These are phyloP conservation scores for Thelaira solivaga DNA, from an alignment of 2,888 invertebrate species.

Conservation along the genomic window DNA sequence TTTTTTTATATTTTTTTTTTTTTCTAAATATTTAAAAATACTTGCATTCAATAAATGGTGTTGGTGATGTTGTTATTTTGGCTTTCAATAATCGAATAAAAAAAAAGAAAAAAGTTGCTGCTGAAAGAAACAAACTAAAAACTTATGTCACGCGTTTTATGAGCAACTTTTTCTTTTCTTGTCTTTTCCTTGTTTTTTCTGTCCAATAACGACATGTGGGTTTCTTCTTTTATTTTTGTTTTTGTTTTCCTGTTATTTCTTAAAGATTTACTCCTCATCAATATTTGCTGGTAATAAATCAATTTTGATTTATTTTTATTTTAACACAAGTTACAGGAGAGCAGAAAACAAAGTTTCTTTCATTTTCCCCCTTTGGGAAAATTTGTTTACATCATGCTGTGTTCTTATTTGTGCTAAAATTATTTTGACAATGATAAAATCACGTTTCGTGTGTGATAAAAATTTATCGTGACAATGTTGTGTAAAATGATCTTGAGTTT, in stretches of 20 bases:
- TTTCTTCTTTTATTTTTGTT: conserved; percentile 24
- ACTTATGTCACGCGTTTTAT: conserved; percentile 57
- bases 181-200: background rate
- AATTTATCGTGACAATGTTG: conserved; percentile 59
- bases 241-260: conserved; percentile 3
- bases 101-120: background rate
- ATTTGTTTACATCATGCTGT: conserved; percentile 59
- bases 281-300: conserved; percentile 58
- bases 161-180: conserved; percentile 28
- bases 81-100: conserved; percentile 27
- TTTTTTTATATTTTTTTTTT: no score
- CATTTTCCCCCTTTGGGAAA: conserved; percentile 53
- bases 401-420: conserved; percentile 56
- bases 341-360: conserved; percentile 33
- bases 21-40: conserved; percentile 35
- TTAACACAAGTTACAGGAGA: conserved; percentile 1
- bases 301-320: conserved; percentile 58
- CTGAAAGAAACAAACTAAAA: conserved; percentile 7
- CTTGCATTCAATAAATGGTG: conserved; percentile 35
- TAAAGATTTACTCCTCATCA: conserved; percentile 57
- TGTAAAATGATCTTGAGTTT: conserved; percentile 51
- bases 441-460: conserved; percentile 60
- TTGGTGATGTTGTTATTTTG: background rate
- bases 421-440: conserved; percentile 62
- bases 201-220: conserved; percentile 52